These are phyloP conservation scores for Apis laboriosa DNA, from an alignment of 1,140 invertebrate genomes.

Conservation along the genomic window DNA sequence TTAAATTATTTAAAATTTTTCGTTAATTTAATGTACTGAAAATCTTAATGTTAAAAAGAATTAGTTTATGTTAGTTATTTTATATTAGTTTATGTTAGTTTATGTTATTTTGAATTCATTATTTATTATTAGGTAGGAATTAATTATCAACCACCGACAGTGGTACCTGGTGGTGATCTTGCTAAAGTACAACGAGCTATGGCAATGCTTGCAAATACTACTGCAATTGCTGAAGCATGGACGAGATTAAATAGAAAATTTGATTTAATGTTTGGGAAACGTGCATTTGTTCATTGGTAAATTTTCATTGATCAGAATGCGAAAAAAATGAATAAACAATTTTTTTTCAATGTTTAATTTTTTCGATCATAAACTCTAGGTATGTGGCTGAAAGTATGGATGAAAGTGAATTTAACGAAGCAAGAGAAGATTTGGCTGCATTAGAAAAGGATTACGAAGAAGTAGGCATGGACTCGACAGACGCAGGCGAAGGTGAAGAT, in stretches of 20 bases:
- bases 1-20: background rate
- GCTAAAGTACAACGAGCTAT: conserved; percentile 92
- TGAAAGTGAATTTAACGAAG: conserved; percentile 86
- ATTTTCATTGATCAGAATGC: background rate
- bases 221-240: conserved; percentile 93
- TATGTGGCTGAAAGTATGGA: conserved; percentile 87
- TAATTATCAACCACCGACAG: conserved; percentile 93
- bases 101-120: background rate
- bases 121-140: conserved; percentile 81
- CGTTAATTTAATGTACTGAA: too few relatives aligned
- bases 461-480: conserved; percentile 73
- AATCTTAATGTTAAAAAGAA: too few relatives aligned
- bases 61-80: too few relatives aligned
- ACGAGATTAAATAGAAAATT: conserved; percentile 84
- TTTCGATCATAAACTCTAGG: conserved; percentile 72
- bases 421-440: conserved; percentile 86
- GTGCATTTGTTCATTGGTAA: conserved; percentile 84
- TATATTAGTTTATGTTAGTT: too few relatives aligned
- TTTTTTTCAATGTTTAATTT: background rate
- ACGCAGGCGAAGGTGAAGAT: conserved; percentile 64
- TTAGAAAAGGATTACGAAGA: conserved; percentile 81
- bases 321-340: background rate
- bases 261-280: conserved; percentile 83
- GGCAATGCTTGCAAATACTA: conserved; percentile 94
- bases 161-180: conserved; percentile 90